Percentiles rank a stretch among this genome's conserved stretches.
phyloP scores from a whole-genome alignment of 2,888 invertebrate genomes.

The Melangyna quadrimaculata region DNA sequence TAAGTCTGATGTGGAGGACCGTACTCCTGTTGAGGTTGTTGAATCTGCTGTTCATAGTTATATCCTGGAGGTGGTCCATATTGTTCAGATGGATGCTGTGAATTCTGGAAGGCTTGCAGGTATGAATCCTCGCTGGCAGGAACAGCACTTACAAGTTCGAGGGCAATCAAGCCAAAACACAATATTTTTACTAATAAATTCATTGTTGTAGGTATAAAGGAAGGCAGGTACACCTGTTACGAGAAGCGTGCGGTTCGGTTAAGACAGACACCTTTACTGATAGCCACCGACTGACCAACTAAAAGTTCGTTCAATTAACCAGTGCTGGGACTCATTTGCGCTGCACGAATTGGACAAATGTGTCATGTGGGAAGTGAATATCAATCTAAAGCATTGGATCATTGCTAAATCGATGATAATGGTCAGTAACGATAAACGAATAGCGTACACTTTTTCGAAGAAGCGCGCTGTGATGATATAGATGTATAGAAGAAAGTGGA shows the following conservation, averaged over 20 bases:
- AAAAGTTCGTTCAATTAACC: slow-evolving; percentile 58
- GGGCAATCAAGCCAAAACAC: slow-evolving; percentile 32
- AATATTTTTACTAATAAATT: slow-evolving; percentile 31
- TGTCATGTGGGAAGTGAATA: slow-evolving; percentile 68
- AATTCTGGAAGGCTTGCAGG: slow-evolving; percentile 76
- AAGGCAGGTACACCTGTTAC: not conserved
- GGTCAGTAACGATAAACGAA: not conserved
- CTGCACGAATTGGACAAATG: slow-evolving; percentile 64
- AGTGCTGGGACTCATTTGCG: slow-evolving; percentile 49
- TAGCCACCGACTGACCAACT: slow-evolving; percentile 69
- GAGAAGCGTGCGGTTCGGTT: slow-evolving; percentile 9
- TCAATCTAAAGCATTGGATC: slow-evolving; percentile 37
- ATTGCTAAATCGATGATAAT: slow-evolving; percentile 43
- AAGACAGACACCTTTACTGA: slow-evolving; percentile 68
- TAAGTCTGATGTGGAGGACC: slow-evolving; percentile 77
- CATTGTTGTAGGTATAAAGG: slow-evolving; percentile 9
- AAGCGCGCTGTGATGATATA: not conserved
- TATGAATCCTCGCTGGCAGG: slow-evolving; percentile 75
- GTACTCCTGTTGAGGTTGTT: slow-evolving; percentile 79
- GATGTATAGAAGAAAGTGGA: slow-evolving; percentile 54
- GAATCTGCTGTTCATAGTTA: slow-evolving; percentile 76
- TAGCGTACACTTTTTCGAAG: not conserved
- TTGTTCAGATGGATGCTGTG: slow-evolving; percentile 73
- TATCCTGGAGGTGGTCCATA: slow-evolving; percentile 54
- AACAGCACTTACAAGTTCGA: not conserved